These are phyloP conservation scores for Pomacea maculata DNA, from an alignment of 1,140 invertebrate genomes.

Conservation along the genomic window DNA sequence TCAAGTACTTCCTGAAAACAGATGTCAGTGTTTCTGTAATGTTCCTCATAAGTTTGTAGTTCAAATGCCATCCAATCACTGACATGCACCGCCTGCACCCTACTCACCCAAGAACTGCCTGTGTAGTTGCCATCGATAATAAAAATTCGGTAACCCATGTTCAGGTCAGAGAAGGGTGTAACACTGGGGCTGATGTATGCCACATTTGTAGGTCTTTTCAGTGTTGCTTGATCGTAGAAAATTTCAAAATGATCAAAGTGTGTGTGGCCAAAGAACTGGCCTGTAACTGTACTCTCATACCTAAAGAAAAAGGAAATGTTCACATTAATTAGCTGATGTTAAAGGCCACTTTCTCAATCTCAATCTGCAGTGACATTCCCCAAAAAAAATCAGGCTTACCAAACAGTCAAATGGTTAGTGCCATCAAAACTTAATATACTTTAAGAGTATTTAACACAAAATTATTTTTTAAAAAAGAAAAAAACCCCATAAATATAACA, in stretches of 20 bases:
- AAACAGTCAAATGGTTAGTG: too few species aligned
- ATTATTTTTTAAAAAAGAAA: too few species aligned
- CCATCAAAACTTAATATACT: too few species aligned
- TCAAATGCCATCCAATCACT: too few species aligned
- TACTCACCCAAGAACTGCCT: slow-evolving; percentile 68
- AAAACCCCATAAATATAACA: background rate
- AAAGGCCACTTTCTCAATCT: too few species aligned
- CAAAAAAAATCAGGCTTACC: too few species aligned
- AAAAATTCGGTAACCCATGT: slow-evolving; percentile 96
- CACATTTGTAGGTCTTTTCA: slow-evolving; percentile 76
- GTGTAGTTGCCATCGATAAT: slow-evolving; percentile 93
- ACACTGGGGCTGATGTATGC: slow-evolving; percentile 93
- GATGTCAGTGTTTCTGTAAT: background rate
- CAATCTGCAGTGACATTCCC: too few species aligned
- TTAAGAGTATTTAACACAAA: too few species aligned
- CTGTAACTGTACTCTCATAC: slow-evolving; percentile 66
- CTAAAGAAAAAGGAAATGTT: slow-evolving; percentile 37
- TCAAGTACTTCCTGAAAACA: slow-evolving; percentile 78
- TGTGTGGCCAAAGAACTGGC: slow-evolving; percentile 69
- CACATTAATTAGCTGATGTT: too few species aligned
- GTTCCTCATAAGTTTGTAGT: background rate
- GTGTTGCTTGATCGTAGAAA: slow-evolving; percentile 64
- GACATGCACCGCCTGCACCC: too few species aligned
- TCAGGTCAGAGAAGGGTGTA: slow-evolving; percentile 85
- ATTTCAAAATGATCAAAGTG: slow-evolving; percentile 66